Percentiles rank a stretch among this genome's conserved stretches.
These are phyloP conservation scores for Sturmia bella DNA, from an alignment of 2,888 invertebrate species.

Conservation along the genomic window DNA sequence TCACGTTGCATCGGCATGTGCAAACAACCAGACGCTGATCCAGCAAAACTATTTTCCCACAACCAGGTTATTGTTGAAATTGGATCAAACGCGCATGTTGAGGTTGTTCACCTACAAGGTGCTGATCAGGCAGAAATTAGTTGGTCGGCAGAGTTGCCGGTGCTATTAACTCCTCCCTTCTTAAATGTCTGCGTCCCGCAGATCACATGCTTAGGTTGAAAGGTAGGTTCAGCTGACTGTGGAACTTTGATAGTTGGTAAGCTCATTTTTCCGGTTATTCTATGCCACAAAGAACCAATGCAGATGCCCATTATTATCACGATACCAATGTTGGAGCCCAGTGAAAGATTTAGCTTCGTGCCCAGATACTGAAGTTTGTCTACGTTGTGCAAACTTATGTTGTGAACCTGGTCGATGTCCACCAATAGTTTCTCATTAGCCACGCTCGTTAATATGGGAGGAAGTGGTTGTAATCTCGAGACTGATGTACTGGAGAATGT, in stretches of 20 bases:
- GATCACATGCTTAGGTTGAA: conserved; percentile 8
- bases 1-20: too few species aligned
- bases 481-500: conserved; percentile 9
- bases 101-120: too few species aligned
- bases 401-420: conserved; percentile 15
- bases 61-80: too few species aligned
- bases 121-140: too few species aligned
- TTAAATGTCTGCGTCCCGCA: conserved; percentile 24
- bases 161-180: conserved; percentile 14
- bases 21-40: too few species aligned
- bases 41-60: too few species aligned
- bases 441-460: neutral
- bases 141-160: too few species aligned
- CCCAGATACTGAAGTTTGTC: neutral
- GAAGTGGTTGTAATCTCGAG: neutral
- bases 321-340: neutral
- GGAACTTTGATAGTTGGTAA: neutral
- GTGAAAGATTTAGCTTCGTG: neutral
- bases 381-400: conserved; percentile 10
- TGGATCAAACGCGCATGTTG: too few species aligned
- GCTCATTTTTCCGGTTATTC: neutral
- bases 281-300: neutral
- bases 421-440: neutral
- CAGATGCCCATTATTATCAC: neutral
- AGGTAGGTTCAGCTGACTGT: neutral